Conservation (phyloP, 2,888 invertebrate species). For the Ennomos fuscantarius region DNA sequence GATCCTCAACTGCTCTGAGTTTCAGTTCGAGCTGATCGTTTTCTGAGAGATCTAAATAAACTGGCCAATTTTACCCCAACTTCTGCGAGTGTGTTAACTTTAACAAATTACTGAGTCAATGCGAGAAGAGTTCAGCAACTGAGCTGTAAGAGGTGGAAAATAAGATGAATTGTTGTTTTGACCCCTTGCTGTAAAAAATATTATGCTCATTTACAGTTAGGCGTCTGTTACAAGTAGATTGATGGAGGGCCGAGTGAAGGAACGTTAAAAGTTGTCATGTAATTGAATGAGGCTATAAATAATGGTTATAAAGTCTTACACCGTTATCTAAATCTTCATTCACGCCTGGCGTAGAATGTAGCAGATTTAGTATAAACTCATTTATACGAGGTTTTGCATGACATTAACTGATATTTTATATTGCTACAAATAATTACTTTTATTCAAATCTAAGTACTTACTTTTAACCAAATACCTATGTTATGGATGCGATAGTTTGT, state of each 20-base stretch:
- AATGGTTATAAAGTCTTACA: not conserved
- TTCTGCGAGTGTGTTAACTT: constrained; percentile 74
- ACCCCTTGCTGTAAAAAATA: constrained; percentile 66
- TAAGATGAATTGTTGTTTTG: constrained; percentile 73
- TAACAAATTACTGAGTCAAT: constrained; percentile 78
- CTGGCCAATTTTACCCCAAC: constrained; percentile 67
- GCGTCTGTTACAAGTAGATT: constrained; percentile 11
- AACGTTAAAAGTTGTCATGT: constrained; percentile 9
- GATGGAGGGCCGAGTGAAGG: constrained; percentile 7
- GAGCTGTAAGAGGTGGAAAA: constrained; percentile 57
- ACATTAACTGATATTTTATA: too few relatives aligned
- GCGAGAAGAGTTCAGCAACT: constrained; percentile 70
- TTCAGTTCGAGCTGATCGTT: constrained; percentile 22
- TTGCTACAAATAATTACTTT: too few relatives aligned
- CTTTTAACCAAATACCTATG: too few relatives aligned
- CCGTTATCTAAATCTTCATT: too few relatives aligned
- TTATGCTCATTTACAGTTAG: constrained; percentile 49
- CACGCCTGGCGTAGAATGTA: too few relatives aligned
- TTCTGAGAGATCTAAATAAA: constrained; percentile 45
- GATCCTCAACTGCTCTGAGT: constrained; percentile 19
- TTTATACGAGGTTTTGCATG: too few relatives aligned
- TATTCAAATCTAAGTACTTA: too few relatives aligned
- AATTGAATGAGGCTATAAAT: constrained; percentile 15
- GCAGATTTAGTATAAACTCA: too few relatives aligned
- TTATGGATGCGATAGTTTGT: too few relatives aligned